A percentile compares a stretch with the other conserved stretches of the same genome.
Evolutionary conservation across 2,888 invertebrate species (phyloP).

Genomic region (Cacoxenus indagator): DNA sequence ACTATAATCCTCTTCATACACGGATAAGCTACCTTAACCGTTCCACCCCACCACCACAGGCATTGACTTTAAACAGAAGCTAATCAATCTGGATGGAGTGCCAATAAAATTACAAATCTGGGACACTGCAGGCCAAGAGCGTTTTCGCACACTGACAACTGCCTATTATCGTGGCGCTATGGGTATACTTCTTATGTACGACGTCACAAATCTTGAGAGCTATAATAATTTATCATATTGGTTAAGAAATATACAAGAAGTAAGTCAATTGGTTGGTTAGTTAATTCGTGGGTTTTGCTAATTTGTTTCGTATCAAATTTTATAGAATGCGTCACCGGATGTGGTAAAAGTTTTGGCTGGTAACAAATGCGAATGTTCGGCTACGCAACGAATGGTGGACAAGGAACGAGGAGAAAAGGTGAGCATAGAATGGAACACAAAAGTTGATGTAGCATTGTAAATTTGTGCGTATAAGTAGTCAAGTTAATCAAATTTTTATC

Average conservation of each 20-base stretch:
- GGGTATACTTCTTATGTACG: conserved; percentile 93
- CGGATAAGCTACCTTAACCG: conserved; percentile 2
- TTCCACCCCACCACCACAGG: conserved; percentile 74
- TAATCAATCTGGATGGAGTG: conserved; percentile 87
- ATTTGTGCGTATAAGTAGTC: not conserved
- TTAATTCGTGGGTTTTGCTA: not conserved
- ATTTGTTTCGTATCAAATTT: conserved; percentile 30
- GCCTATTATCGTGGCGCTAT: conserved; percentile 92
- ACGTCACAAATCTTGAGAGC: conserved; percentile 90
- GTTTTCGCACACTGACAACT: conserved; percentile 82
- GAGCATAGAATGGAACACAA: conserved; percentile 30
- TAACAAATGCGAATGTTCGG: conserved; percentile 85
- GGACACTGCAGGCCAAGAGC: conserved; percentile 84
- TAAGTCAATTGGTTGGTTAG: conserved; percentile 61
- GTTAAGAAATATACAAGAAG: conserved; percentile 92
- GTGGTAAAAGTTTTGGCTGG: conserved; percentile 88
- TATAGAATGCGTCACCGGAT: conserved; percentile 87
- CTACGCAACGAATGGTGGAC: conserved; percentile 82
- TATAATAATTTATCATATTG: conserved; percentile 92
- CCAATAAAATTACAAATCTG: conserved; percentile 81
- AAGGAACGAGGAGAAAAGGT: conserved; percentile 87
- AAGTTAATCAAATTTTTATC: too few relatives aligned
- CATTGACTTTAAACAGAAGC: conserved; percentile 91
- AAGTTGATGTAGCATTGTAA: not conserved
- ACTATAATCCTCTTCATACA: not conserved